These are phyloP conservation scores for Anoplophora glabripennis DNA, from an alignment of 1,140 invertebrate genomes.

Conservation along the genomic window DNA sequence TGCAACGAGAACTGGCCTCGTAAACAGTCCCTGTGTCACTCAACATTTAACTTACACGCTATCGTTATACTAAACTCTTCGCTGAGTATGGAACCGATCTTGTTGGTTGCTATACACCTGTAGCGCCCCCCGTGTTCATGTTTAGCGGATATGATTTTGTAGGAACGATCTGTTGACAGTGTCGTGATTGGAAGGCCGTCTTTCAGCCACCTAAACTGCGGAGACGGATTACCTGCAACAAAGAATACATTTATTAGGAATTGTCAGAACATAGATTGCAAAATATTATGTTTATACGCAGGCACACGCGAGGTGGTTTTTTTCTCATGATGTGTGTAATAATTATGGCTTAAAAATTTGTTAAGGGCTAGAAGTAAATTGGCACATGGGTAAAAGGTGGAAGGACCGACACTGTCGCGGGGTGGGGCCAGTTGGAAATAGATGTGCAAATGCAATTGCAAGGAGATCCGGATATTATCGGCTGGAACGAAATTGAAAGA, in stretches of 20 bases:
- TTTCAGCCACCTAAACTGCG: slow-evolving; percentile 86
- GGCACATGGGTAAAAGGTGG: too few relatives aligned
- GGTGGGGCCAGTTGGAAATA: not conserved
- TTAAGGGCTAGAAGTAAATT: too few relatives aligned
- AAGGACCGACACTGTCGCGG: too few relatives aligned
- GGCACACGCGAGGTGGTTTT: too few relatives aligned
- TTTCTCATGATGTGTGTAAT: too few relatives aligned
- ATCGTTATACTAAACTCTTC: slow-evolving; percentile 82
- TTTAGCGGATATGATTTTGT: slow-evolving; percentile 75
- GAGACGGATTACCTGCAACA: slow-evolving; percentile 76
- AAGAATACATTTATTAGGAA: not conserved
- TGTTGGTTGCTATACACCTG: slow-evolving; percentile 86
- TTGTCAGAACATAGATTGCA: too few relatives aligned
- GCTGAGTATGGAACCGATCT: slow-evolving; percentile 86
- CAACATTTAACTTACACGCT: slow-evolving; percentile 83
- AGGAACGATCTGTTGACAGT: slow-evolving; percentile 73
- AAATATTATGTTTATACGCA: too few relatives aligned
- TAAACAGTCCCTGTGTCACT: too few relatives aligned
- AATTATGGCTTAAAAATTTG: too few relatives aligned
- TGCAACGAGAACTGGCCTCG: too few relatives aligned
- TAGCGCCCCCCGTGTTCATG: slow-evolving; percentile 82
- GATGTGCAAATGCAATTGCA: not conserved
- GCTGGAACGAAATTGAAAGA: not conserved
- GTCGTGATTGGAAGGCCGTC: slow-evolving; percentile 73
- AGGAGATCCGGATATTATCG: not conserved